Conservation (phyloP, 2,888 invertebrate species). For the Stenoptilia bipunctidactyla region DNA sequence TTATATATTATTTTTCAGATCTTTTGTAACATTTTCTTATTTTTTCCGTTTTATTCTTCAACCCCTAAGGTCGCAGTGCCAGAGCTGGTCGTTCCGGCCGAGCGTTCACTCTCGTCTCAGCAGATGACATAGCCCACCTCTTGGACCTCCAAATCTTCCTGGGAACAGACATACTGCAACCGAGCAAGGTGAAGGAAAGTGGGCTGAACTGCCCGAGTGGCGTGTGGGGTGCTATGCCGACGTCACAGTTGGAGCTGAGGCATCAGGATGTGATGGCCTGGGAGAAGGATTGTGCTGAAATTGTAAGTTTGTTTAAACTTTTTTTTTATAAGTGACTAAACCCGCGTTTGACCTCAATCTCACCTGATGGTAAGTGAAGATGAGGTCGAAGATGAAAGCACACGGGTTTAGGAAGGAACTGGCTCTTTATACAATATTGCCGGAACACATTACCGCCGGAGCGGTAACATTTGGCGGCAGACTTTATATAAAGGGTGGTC, state of each 20-base stretch:
- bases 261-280: slow-evolving; percentile 80
- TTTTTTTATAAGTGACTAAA: too few relatives aligned
- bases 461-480: too few relatives aligned
- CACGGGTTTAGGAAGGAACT: too few relatives aligned
- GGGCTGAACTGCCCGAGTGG: slow-evolving; percentile 63
- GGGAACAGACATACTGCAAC: slow-evolving; percentile 74
- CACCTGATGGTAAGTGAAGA: too few relatives aligned
- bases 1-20: too few relatives aligned
- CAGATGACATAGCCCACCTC: slow-evolving; percentile 93
- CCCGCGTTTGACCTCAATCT: too few relatives aligned
- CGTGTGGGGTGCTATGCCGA: slow-evolving; percentile 85
- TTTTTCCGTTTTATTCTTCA: too few relatives aligned
- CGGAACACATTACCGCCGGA: too few relatives aligned
- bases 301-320: slow-evolving; percentile 68
- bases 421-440: too few relatives aligned
- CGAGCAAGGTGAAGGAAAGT: slow-evolving; percentile 30
- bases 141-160: slow-evolving; percentile 96
- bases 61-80: slow-evolving; percentile 85
- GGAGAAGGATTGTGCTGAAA: slow-evolving; percentile 80
- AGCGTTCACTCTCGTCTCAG: slow-evolving; percentile 90
- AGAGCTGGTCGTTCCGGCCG: slow-evolving; percentile 93
- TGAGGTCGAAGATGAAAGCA: too few relatives aligned
- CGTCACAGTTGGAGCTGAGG: slow-evolving; percentile 85
- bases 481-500: too few relatives aligned
- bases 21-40: too few relatives aligned